Percentiles rank a stretch among this genome's conserved stretches.
Evolutionary conservation across 1,140 invertebrate species (phyloP).

Genomic region (Drosophila asahinai): DNA sequence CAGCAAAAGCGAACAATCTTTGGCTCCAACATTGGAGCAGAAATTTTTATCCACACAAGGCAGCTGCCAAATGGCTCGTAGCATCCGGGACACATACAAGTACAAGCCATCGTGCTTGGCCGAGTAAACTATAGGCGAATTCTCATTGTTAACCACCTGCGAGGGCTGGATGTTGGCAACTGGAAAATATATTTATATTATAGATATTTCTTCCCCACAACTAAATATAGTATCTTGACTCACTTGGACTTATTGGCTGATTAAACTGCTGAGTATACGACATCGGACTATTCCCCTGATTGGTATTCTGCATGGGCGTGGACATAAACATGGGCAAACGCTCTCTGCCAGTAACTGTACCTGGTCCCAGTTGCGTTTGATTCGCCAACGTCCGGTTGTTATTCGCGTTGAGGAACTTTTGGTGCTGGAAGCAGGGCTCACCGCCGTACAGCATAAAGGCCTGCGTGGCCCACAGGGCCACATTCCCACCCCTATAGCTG

Average conservation of each 20-base stretch:
- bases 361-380: constrained; percentile 36
- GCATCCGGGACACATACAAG: constrained; percentile 93
- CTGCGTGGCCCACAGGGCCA: constrained; percentile 94
- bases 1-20: constrained; percentile 86
- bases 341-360: constrained; percentile 30
- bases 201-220: neutral
- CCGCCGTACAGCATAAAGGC: constrained; percentile 97
- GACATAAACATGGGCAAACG: constrained; percentile 76
- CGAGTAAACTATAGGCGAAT: constrained; percentile 72
- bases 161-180: constrained; percentile 70
- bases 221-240: neutral
- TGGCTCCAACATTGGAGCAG: constrained; percentile 85
- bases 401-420: constrained; percentile 45
- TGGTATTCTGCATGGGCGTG: constrained; percentile 73
- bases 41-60: constrained; percentile 87
- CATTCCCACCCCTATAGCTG: constrained; percentile 89
- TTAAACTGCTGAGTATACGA: constrained; percentile 43
- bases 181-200: constrained; percentile 10
- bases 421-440: constrained; percentile 86
- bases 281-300: constrained; percentile 1
- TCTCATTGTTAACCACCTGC: constrained; percentile 45
- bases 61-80: constrained; percentile 93
- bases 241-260: constrained; percentile 74
- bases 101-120: constrained; percentile 97
- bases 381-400: constrained; percentile 56